phyloP scores from a whole-genome alignment of 2,797 vertebrate genomes.

The Coregonus sp. region DNA sequence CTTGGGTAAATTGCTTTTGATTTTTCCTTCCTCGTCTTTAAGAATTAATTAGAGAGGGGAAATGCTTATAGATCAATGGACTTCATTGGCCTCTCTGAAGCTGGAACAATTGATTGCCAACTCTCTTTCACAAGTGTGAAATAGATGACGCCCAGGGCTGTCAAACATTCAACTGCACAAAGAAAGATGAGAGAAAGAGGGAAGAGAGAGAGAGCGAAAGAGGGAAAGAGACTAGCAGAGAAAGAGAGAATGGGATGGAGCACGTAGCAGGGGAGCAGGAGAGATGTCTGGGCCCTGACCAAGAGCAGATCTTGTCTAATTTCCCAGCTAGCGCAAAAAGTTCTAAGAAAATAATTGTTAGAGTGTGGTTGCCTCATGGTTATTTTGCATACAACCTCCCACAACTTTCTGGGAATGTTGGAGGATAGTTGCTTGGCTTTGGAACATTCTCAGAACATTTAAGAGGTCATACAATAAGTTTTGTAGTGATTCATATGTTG shows the following conservation, averaged over 20 bases:
- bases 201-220: slow-evolving; percentile 16
- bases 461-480: too few relatives aligned
- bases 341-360: too few relatives aligned
- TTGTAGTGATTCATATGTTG: too few relatives aligned
- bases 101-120: slow-evolving; percentile 24
- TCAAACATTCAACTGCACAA: slow-evolving; percentile 32
- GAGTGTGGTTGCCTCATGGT: too few relatives aligned
- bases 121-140: slow-evolving; percentile 12
- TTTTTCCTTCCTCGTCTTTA: slow-evolving; percentile 55
- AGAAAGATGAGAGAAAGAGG: not conserved
- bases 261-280: not conserved
- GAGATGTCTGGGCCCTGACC: not conserved
- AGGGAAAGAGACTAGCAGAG: not conserved
- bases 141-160: slow-evolving; percentile 9
- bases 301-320: too few relatives aligned
- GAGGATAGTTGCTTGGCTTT: too few relatives aligned
- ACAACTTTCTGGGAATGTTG: too few relatives aligned
- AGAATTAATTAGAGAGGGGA: slow-evolving; percentile 52
- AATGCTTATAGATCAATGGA: slow-evolving; percentile 46
- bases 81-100: slow-evolving; percentile 22
- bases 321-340: too few relatives aligned
- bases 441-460: too few relatives aligned
- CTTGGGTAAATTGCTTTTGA: slow-evolving; percentile 52
- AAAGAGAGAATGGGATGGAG: slow-evolving; percentile 7
- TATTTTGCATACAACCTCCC: too few relatives aligned